Conservation (phyloP, 64 coral and sea anemone species). For the Stichodactyla mertensii region DNA sequence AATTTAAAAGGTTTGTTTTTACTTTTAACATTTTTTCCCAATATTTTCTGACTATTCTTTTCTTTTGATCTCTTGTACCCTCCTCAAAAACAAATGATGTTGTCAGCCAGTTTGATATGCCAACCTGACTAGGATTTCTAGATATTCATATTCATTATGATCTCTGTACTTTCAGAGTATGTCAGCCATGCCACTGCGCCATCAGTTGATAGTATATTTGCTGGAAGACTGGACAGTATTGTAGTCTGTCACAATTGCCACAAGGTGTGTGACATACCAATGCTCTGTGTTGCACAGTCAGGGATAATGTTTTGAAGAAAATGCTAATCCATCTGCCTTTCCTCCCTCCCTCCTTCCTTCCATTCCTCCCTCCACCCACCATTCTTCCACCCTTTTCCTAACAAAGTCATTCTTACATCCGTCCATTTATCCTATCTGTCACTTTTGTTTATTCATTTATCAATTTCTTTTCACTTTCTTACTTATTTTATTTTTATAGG, state of each 20-base stretch:
- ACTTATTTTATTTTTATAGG: constrained; percentile 13
- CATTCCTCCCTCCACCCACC: no score
- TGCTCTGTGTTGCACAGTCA: neutral
- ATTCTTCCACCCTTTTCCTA: no score
- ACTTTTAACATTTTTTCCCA: neutral
- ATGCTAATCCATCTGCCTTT: neutral
- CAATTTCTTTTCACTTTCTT: neutral
- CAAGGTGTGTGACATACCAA: constrained; percentile 12
- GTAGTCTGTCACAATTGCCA: constrained; percentile 48
- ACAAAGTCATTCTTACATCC: neutral
- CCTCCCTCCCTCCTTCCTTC: neutral
- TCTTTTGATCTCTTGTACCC: neutral
- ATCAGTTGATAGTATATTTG: constrained; percentile 48
- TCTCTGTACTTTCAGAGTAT: constrained; percentile 36
- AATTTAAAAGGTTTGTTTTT: constrained; percentile 28
- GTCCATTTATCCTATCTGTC: neutral
- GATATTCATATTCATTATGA: neutral
- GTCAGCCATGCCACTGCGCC: constrained; percentile 20
- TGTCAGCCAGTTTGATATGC: no score
- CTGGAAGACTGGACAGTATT: constrained; percentile 48
- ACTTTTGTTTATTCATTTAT: neutral
- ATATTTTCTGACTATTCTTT: neutral
- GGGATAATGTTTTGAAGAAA: neutral
- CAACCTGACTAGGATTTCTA: neutral
- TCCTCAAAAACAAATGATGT: no score